Evolutionary conservation across 2,888 invertebrate genomes (phyloP).

Genomic region (Pseudanteris insignis): DNA sequence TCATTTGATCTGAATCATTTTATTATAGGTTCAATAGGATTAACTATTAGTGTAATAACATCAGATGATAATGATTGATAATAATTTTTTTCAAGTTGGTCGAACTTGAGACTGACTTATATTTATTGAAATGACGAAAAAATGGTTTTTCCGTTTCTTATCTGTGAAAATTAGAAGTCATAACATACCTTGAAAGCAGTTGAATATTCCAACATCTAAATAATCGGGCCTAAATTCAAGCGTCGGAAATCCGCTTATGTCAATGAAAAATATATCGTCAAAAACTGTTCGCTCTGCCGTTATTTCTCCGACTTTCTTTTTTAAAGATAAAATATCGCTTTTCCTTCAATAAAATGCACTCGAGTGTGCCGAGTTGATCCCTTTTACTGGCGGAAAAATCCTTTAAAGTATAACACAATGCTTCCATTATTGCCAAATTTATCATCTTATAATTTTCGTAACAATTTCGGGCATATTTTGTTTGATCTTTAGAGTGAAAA

Average conservation of each 20-base stretch:
- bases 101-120: too few relatives aligned
- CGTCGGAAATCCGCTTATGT: too few relatives aligned
- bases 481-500: constrained; percentile 18
- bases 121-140: neutral
- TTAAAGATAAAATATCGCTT: constrained; percentile 28
- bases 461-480: too few relatives aligned
- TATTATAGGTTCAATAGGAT: too few relatives aligned
- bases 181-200: too few relatives aligned
- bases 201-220: neutral
- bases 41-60: too few relatives aligned
- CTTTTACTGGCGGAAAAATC: constrained; percentile 24
- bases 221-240: too few relatives aligned
- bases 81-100: too few relatives aligned
- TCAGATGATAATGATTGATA: too few relatives aligned
- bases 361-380: constrained; percentile 27
- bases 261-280: constrained; percentile 8
- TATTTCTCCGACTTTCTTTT: constrained; percentile 14
- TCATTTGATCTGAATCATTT: neutral
- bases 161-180: too few relatives aligned
- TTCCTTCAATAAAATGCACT: constrained; percentile 32
- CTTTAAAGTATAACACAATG: constrained; percentile 19
- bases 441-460: constrained; percentile 24
- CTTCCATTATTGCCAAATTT: constrained; percentile 24
- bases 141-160: too few relatives aligned
- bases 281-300: constrained; percentile 1